These are phyloP conservation scores for Julus scandinavius DNA, from an alignment of 2,888 invertebrate genomes.

Conservation along the genomic window DNA sequence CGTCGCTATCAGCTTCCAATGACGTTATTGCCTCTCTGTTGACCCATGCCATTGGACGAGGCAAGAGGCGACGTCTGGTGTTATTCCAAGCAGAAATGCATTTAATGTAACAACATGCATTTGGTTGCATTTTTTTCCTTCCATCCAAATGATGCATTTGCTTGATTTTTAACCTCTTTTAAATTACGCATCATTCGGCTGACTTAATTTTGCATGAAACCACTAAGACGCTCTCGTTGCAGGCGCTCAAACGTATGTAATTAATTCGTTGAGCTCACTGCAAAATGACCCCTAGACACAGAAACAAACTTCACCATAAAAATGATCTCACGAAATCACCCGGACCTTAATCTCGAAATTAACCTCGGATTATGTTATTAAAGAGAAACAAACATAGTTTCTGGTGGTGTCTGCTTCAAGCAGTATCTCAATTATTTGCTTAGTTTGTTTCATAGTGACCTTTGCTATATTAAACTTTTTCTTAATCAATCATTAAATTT, in stretches of 20 bases:
- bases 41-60: neutral
- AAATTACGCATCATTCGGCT: neutral
- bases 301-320: neutral
- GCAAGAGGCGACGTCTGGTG: neutral
- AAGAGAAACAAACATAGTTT: neutral
- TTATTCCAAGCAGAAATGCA: neutral
- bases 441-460: too few species aligned
- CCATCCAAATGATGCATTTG: neutral
- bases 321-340: neutral
- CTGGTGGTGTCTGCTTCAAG: too few species aligned
- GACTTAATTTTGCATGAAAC: constrained; percentile 15
- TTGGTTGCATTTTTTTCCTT: neutral
- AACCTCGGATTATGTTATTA: neutral
- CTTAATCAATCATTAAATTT: too few species aligned
- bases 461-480: too few species aligned
- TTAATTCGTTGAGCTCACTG: neutral
- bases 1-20: neutral
- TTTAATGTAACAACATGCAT: too few species aligned
- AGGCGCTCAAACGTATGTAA: neutral
- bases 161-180: constrained; percentile 28
- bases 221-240: constrained; percentile 21
- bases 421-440: too few species aligned
- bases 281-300: neutral
- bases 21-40: neutral
- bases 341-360: neutral